Evolutionary conservation across 2,888 invertebrate genomes (phyloP).

Genomic region (Diplolepis rosae): DNA sequence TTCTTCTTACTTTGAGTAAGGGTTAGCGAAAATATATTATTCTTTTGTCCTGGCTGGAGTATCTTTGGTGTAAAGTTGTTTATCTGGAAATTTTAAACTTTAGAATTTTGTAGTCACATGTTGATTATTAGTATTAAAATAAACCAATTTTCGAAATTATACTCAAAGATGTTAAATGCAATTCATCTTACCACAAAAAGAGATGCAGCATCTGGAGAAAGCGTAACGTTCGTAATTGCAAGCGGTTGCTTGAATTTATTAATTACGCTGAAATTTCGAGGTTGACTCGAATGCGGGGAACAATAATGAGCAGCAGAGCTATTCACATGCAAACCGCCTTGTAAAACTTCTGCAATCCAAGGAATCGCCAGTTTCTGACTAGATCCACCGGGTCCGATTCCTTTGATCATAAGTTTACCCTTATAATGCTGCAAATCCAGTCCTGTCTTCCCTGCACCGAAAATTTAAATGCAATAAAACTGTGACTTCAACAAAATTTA

Average conservation of each 20-base stretch:
- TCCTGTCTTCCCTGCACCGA: constrained; percentile 76
- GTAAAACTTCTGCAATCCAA: constrained; percentile 78
- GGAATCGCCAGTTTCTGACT: constrained; percentile 77
- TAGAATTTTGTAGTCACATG: neutral
- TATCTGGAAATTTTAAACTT: constrained; percentile 73
- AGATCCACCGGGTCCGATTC: constrained; percentile 68
- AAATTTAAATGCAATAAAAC: neutral
- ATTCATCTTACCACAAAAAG: constrained; percentile 77
- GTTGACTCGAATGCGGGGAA: constrained; percentile 67
- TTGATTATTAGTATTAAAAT: constrained; percentile 1
- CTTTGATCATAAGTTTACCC: constrained; percentile 77
- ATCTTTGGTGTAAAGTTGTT: constrained; percentile 78
- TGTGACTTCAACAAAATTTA: too few species aligned
- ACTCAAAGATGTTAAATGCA: neutral
- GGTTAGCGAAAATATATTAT: constrained; percentile 77
- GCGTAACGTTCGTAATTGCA: constrained; percentile 82
- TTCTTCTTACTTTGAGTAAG: constrained; percentile 75
- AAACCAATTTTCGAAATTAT: neutral
- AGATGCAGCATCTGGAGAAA: constrained; percentile 78
- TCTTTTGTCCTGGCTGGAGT: constrained; percentile 77
- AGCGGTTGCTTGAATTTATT: constrained; percentile 85
- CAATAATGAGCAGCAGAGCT: constrained; percentile 75
- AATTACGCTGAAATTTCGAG: constrained; percentile 78
- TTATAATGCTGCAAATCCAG: constrained; percentile 76
- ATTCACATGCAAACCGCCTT: constrained; percentile 78